Evolutionary conservation across 1,140 invertebrate genomes (phyloP), one percentile per base, ranked within the genome.

Genomic region (Bombus confusus): DNA sequence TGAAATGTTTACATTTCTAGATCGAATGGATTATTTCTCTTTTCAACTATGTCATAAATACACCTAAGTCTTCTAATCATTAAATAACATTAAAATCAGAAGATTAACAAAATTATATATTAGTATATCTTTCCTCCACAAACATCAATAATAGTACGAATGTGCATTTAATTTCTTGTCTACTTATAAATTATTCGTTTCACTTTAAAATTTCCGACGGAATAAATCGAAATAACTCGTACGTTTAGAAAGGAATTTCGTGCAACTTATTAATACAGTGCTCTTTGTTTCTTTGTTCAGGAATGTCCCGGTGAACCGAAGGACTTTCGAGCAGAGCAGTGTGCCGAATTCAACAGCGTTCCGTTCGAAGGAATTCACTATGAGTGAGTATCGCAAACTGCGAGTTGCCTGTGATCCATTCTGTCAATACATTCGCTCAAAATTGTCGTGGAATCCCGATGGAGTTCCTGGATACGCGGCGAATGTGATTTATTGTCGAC

Each of bases 261-360:
- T 34, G 18, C 31, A 3, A 2, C 25, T 73, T 59, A 22, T 31
- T 73, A 15, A n/a, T 9, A 3, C 28, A 18, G 1, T 31, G 34
- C 59, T 28, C 13, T 25, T 37, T 15, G 1, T n/a, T 73, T 39
- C 15, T 79, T 13, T 72, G 95, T 95, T 41, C 90, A 97, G 96
- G 97, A 98, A 93, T 99, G 98, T 94, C 97, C 97, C 1, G 97
- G 96, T 82, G 96, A 95, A 59, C 95, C 96, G n/a, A 93, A 92
- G 41, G 98, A 99, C 94, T 99, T 98, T 95, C 96, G 98, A 85
- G 95, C 97, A 0, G 97, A 98, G 88, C 98, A 99, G 92, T 99
- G 98, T 94, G 96, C 98, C 1, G 96, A 97, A 82, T 98, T 97
- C 93, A 97, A 99, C 93, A 94, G 95, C 37, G 95, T 97, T 41